These are phyloP conservation scores for Lophura nycthemera DNA, from an alignment of 2,113 vertebrate species.

Conservation along the genomic window DNA sequence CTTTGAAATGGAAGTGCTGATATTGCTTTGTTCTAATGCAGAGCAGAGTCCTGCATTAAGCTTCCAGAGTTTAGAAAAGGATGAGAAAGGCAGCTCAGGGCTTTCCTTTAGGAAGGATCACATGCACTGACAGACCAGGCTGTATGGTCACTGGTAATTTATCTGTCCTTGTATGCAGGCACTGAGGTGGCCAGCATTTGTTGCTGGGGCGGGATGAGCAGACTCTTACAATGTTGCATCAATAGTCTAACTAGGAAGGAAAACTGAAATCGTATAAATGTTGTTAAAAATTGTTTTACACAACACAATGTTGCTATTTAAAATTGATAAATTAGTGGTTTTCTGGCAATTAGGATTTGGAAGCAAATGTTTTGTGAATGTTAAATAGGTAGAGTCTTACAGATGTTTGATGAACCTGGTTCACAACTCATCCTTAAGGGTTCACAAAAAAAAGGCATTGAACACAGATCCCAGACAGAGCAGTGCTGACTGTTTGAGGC, in stretches of 20 bases:
- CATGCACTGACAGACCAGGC: accelerated
- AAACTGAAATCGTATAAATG: background rate
- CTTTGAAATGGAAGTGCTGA: background rate
- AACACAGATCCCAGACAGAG: background rate
- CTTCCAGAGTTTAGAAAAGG: background rate
- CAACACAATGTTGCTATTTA: background rate
- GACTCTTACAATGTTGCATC: background rate
- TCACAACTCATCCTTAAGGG: background rate
- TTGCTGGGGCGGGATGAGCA: background rate
- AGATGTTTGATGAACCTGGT: background rate
- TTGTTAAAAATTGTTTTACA: background rate
- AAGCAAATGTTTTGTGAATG: background rate
- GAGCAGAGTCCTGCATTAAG: background rate
- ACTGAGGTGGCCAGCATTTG: background rate
- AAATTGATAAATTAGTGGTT: background rate
- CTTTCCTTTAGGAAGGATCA: background rate
- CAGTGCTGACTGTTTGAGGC: background rate
- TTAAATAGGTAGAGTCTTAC: background rate
- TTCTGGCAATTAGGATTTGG: background rate
- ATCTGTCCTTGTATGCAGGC: accelerated
- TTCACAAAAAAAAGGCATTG: background rate
- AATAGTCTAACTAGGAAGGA: background rate
- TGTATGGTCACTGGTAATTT: background rate
- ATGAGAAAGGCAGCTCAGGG: background rate
- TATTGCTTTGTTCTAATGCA: background rate